Conservation (phyloP, 2,113 vertebrate genomes). For the Tursiops truncatus region DNA sequence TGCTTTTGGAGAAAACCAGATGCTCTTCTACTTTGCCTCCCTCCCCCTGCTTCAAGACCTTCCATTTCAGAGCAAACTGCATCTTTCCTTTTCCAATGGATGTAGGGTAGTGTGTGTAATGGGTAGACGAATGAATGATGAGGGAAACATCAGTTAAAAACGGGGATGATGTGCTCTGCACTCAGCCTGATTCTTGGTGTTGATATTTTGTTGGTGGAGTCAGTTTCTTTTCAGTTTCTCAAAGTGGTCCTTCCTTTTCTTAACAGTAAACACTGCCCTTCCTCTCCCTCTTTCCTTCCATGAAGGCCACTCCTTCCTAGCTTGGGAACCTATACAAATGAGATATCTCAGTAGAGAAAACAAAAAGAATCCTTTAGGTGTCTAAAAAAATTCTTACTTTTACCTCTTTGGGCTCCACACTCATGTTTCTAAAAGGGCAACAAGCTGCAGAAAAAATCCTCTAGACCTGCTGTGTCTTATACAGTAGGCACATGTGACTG, state of each 20-base stretch:
- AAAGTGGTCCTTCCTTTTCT: neutral
- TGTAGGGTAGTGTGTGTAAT: neutral
- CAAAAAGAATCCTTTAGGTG: neutral
- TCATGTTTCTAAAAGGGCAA: neutral
- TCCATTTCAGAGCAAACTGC: neutral
- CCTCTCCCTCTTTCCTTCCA: neutral
- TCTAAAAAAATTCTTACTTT: neutral
- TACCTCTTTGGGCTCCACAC: neutral
- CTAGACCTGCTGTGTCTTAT: too few relatives aligned
- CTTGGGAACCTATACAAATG: neutral
- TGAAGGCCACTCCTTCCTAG: neutral
- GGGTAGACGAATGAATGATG: neutral
- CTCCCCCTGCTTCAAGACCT: neutral
- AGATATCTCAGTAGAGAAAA: neutral
- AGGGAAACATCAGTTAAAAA: neutral
- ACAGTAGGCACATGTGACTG: neutral
- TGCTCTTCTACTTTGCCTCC: neutral
- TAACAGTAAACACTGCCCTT: neutral
- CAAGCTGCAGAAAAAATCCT: neutral
- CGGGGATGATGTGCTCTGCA: neutral
- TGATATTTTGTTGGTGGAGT: neutral
- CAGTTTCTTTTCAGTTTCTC: neutral
- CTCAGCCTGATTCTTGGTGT: neutral
- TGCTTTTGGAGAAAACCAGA: slow-evolving; percentile 29
- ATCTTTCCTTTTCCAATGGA: neutral